A percentile compares a stretch with the other conserved stretches of the same genome.
Evolutionary conservation across 2,113 vertebrate species (phyloP).

Genomic region (Hemibagrus wyckioides): DNA sequence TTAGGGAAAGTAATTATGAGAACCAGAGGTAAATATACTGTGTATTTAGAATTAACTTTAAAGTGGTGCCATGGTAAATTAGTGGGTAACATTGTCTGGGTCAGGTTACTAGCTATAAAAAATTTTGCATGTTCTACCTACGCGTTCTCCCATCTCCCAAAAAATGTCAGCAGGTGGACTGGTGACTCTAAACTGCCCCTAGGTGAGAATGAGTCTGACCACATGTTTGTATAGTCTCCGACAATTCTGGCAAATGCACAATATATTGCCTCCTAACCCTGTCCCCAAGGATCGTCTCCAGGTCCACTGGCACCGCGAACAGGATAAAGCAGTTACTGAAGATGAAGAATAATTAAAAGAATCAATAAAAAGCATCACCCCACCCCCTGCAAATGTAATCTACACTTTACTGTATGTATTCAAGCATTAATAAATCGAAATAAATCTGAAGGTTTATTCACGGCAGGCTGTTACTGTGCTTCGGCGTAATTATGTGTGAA

Average conservation of each 20-base stretch:
- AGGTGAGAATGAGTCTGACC: neutral
- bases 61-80: neutral
- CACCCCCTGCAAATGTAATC: constrained; percentile 28
- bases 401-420: neutral
- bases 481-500: neutral
- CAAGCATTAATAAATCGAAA: constrained; percentile 3
- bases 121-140: neutral
- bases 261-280: constrained; percentile 42
- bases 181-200: neutral
- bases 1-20: neutral
- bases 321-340: neutral
- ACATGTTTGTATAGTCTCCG: neutral
- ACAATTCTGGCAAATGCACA: neutral
- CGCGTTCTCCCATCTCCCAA: neutral
- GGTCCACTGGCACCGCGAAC: neutral
- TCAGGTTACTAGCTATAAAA: neutral
- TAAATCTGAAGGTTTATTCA: neutral
- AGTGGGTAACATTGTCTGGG: neutral
- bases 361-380: neutral
- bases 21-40: neutral
- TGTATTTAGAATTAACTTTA: neutral
- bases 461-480: neutral
- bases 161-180: neutral
- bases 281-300: neutral
- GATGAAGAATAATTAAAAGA: neutral